Percentiles rank a stretch among this genome's conserved stretches.
These are phyloP conservation scores for Isaurus tuberculatus DNA, from an alignment of 92 coral and sea anemone species.

Conservation along the genomic window DNA sequence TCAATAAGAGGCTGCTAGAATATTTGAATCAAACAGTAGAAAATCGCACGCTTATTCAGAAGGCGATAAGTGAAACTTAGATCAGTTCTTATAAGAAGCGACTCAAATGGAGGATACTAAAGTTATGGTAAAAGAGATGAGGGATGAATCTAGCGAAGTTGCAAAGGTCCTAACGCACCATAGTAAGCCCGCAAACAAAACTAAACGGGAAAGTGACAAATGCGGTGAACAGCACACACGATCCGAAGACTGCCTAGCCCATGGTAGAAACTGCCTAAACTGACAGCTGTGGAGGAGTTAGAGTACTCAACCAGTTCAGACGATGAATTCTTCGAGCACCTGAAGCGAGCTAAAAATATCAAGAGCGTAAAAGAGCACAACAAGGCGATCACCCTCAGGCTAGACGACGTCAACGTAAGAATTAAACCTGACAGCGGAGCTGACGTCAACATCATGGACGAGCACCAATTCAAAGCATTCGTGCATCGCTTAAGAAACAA, in stretches of 20 bases:
- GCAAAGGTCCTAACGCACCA: not conserved
- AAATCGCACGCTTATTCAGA: conserved; percentile 48
- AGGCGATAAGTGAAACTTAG: conserved; percentile 58
- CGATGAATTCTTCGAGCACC: conserved; percentile 60
- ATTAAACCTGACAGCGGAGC: conserved; percentile 68
- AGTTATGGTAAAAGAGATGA: conserved; percentile 17
- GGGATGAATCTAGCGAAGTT: not conserved
- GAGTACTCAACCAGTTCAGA: conserved; percentile 51
- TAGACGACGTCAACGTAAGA: conserved; percentile 46
- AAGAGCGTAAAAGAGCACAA: conserved; percentile 35
- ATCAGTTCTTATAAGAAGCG: conserved; percentile 52
- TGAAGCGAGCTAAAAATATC: conserved; percentile 51
- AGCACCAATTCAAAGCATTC: conserved; percentile 63
- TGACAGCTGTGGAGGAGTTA: conserved; percentile 34
- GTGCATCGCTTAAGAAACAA: conserved; percentile 34
- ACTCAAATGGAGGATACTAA: conserved; percentile 51
- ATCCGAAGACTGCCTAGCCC: conserved; percentile 34
- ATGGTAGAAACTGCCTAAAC: conserved; percentile 46
- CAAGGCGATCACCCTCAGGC: conserved; percentile 34
- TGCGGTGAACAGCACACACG: conserved; percentile 7
- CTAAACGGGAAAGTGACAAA: not conserved
- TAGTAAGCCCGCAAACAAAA: conserved; percentile 24
- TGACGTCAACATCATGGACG: conserved; percentile 55
- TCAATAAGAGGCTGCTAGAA: conserved; percentile 14
- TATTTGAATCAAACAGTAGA: conserved; percentile 16